Evolutionary conservation across 1,140 invertebrate genomes (phyloP).

Genomic region (Drosophila auraria): DNA sequence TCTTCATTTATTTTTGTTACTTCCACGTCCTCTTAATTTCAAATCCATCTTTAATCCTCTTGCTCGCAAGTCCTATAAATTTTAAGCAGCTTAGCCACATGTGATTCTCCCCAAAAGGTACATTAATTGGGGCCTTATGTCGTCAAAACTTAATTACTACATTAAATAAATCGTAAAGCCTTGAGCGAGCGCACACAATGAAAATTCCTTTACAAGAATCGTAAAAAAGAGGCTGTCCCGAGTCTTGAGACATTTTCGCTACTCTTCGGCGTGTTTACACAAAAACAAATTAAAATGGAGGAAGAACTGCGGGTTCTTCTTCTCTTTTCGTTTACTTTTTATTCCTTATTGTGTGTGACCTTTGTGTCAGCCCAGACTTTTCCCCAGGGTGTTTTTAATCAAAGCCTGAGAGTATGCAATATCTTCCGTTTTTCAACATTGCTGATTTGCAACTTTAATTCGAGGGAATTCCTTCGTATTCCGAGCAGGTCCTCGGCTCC

Average conservation of each 20-base stretch:
- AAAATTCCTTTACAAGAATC: constrained; percentile 48
- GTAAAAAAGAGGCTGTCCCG: constrained; percentile 39
- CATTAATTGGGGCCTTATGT: constrained; percentile 56
- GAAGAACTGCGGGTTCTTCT: constrained; percentile 16
- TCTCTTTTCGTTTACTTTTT: constrained; percentile 11
- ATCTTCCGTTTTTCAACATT: constrained; percentile 16
- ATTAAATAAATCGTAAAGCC: constrained; percentile 55
- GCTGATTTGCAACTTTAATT: constrained; percentile 60
- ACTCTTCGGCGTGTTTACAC: constrained; percentile 3
- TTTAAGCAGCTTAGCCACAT: constrained; percentile 59
- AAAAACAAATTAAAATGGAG: constrained; percentile 60
- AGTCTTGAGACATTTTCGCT: constrained; percentile 14
- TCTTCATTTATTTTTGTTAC: background rate
- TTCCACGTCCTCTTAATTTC: background rate
- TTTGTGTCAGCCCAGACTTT: constrained; percentile 26
- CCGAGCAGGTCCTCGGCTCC: constrained; percentile 9
- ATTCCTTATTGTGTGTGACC: constrained; percentile 12
- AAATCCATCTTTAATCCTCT: constrained; percentile 22
- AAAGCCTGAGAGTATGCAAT: constrained; percentile 50
- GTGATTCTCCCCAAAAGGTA: constrained; percentile 35
- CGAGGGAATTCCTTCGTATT: constrained; percentile 13
- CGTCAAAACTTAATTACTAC: constrained; percentile 56
- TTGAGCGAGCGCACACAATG: constrained; percentile 30
- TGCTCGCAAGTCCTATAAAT: constrained; percentile 11
- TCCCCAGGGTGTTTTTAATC: constrained; percentile 58